These are phyloP conservation scores for Hydraecia micacea DNA, from an alignment of 2,888 invertebrate genomes.

Conservation along the genomic window DNA sequence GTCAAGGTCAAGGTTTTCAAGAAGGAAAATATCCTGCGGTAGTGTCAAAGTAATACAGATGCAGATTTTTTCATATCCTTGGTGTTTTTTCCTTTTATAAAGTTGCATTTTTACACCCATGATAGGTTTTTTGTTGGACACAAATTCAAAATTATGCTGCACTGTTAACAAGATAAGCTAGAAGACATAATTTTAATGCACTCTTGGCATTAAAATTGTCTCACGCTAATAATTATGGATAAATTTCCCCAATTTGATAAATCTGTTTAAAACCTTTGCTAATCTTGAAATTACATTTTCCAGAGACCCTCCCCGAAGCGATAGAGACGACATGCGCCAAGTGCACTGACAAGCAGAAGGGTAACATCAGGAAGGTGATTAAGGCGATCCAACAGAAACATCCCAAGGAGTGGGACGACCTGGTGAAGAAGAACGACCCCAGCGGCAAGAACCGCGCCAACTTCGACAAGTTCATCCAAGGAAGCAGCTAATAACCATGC, in stretches of 20 bases:
- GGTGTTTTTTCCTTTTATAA: constrained; percentile 18
- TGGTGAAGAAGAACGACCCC: constrained; percentile 93
- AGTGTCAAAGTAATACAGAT: constrained; percentile 34
- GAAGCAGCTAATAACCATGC: constrained; percentile 72
- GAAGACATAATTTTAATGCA: too few species aligned
- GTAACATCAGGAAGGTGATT: constrained; percentile 91
- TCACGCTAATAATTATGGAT: neutral
- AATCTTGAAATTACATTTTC: constrained; percentile 64
- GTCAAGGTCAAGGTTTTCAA: constrained; percentile 71
- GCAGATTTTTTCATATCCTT: constrained; percentile 38
- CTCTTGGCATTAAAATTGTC: neutral
- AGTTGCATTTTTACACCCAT: neutral
- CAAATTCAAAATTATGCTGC: neutral
- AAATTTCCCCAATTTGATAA: neutral
- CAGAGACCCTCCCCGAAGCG: constrained; percentile 93
- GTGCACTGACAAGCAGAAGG: constrained; percentile 92
- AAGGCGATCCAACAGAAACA: constrained; percentile 92
- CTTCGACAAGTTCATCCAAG: constrained; percentile 90
- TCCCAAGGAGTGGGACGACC: constrained; percentile 92
- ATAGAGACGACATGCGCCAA: constrained; percentile 92
- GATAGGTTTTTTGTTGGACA: neutral
- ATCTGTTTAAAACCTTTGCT: neutral
- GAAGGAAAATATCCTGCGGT: constrained; percentile 64
- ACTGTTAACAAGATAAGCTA: too few species aligned
- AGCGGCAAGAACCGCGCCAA: constrained; percentile 91